Evolutionary conservation across 2,888 invertebrate genomes (phyloP).

Genomic region (Daptonema setosum): DNA sequence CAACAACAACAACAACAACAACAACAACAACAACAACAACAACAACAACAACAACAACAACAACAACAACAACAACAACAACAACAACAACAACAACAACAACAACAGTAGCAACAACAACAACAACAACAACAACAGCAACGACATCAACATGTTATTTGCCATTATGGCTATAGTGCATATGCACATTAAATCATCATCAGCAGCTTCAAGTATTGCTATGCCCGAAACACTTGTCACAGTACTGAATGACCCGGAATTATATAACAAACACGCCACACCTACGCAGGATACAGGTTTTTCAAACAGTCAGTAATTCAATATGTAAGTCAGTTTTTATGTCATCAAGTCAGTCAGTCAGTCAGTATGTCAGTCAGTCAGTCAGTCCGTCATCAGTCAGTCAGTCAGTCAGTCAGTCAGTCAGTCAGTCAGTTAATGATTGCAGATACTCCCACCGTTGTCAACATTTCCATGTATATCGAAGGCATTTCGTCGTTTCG

Average conservation of each 20-base stretch:
- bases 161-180: too few species aligned
- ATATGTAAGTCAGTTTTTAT: background rate
- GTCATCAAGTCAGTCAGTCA: background rate
- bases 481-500: conserved; percentile 26
- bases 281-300: background rate
- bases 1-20: background rate
- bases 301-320: too few species aligned
- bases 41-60: background rate
- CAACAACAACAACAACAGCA: background rate
- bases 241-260: conserved; percentile 1
- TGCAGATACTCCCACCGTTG: conserved; percentile 20
- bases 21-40: background rate
- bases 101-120: background rate
- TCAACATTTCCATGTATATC: conserved; percentile 24
- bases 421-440: background rate
- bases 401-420: background rate
- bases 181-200: too few species aligned
- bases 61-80: background rate
- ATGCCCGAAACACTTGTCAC: conserved; percentile 18
- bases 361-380: background rate
- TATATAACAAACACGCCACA: conserved; percentile 5
- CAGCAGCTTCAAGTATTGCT: conserved; percentile 10
- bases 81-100: background rate
- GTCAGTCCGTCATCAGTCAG: too few species aligned
- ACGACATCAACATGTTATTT: too few species aligned